Percentiles rank a stretch among this genome's conserved stretches.
Conservation (phyloP, 2,888 invertebrate species). For the Agapostemon virescens region DNA sequence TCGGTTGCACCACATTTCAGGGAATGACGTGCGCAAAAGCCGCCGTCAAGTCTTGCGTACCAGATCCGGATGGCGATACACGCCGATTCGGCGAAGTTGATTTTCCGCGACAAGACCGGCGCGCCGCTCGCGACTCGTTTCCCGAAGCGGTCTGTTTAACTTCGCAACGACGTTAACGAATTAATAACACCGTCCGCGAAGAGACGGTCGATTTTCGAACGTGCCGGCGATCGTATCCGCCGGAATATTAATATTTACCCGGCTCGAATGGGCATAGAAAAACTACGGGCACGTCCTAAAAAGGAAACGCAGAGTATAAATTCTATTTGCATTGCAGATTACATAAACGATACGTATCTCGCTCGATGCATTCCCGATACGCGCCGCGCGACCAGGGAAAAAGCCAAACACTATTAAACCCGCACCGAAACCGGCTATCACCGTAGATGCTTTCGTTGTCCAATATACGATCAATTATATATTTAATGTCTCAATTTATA, state of each 20-base stretch:
- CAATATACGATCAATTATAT: constrained; percentile 2
- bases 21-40: constrained; percentile 43
- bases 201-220: constrained; percentile 3
- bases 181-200: not conserved
- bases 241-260: not conserved
- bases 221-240: not conserved
- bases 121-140: not conserved
- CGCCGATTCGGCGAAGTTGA: not conserved
- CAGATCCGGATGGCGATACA: constrained; percentile 25
- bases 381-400: not conserved
- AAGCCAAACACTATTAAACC: constrained; percentile 29
- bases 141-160: not conserved
- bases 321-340: constrained; percentile 65
- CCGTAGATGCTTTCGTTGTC: not conserved
- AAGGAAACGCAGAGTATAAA: constrained; percentile 52
- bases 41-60: constrained; percentile 34
- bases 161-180: not conserved
- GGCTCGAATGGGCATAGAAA: constrained; percentile 16
- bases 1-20: constrained; percentile 22
- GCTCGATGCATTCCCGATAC: constrained; percentile 50
- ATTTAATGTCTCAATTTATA: constrained; percentile 9
- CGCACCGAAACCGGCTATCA: not conserved
- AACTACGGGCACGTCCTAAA: constrained; percentile 32
- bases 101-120: not conserved
- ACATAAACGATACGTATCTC: constrained; percentile 57